Percentiles rank a stretch among this genome's conserved stretches.
Conservation (phyloP, 2,888 invertebrate species). For the Gryllus longicercus region DNA sequence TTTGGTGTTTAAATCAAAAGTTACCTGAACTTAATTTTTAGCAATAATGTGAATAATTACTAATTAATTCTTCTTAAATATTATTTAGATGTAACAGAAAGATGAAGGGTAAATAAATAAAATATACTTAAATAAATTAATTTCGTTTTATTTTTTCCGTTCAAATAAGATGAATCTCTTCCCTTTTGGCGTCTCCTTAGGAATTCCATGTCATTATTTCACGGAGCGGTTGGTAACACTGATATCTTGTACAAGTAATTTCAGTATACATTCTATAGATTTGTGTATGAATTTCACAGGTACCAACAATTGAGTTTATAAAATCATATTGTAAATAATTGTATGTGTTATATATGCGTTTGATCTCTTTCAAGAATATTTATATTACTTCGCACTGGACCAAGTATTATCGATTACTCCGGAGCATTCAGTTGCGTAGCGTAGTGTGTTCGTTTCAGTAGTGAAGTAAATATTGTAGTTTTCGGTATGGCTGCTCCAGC, state of each 20-base stretch:
- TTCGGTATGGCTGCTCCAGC: conserved; percentile 80
- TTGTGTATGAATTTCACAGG: neutral
- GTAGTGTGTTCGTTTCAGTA: conserved; percentile 40
- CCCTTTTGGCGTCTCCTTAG: too few species aligned
- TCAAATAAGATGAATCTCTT: too few species aligned
- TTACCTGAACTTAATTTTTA: too few species aligned
- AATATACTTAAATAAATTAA: too few species aligned
- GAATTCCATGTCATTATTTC: too few species aligned
- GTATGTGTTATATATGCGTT: neutral
- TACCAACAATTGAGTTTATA: neutral
- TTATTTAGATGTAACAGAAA: too few species aligned
- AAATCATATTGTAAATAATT: neutral
- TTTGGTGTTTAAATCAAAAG: too few species aligned
- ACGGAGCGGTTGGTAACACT: neutral
- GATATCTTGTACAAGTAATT: neutral
- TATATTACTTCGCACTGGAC: neutral
- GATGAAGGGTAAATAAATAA: too few species aligned
- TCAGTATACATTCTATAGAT: neutral
- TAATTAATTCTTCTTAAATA: too few species aligned
- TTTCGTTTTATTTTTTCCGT: too few species aligned
- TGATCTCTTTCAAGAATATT: neutral
- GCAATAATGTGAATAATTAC: too few species aligned
- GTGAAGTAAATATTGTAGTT: conserved; percentile 43
- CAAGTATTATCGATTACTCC: conserved; percentile 37
- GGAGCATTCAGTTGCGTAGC: conserved; percentile 41